Evolutionary conservation across 2,888 invertebrate genomes (phyloP).

Genomic region (Bellardia bayeri): DNA sequence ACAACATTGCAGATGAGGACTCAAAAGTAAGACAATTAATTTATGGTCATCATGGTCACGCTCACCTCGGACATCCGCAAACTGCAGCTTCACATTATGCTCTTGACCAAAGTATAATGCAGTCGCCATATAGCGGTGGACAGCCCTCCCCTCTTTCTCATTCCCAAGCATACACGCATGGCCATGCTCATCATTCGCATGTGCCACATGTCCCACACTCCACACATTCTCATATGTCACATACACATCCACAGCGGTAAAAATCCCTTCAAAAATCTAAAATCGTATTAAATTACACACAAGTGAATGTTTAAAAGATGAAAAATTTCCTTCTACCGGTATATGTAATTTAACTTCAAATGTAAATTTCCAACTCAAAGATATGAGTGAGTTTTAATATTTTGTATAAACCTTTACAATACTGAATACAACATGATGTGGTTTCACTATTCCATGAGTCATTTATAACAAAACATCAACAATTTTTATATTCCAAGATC

Average conservation of each 20-base stretch:
- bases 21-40: slow-evolving; percentile 99
- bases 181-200: slow-evolving; percentile 85
- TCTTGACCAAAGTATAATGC: slow-evolving; percentile 90
- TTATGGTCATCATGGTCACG: slow-evolving; percentile 90
- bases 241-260: slow-evolving; percentile 93
- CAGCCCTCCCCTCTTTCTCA: slow-evolving; percentile 89
- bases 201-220: slow-evolving; percentile 88
- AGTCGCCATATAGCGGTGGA: slow-evolving; percentile 85
- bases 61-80: slow-evolving; percentile 88
- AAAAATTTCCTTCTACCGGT: not conserved
- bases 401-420: not conserved
- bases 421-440: not conserved
- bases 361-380: not conserved
- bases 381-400: not conserved
- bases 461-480: not conserved
- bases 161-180: slow-evolving; percentile 84
- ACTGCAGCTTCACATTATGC: slow-evolving; percentile 87
- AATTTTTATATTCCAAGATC: slow-evolving; percentile 39
- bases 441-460: not conserved
- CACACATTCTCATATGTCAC: slow-evolving; percentile 86
- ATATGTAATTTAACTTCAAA: not conserved
- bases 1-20: slow-evolving; percentile 97
- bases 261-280: not conserved
- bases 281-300: not conserved
- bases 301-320: not conserved